phyloP scores from a whole-genome alignment of 2,797 vertebrate species.

The Sebastes diploproa region DNA sequence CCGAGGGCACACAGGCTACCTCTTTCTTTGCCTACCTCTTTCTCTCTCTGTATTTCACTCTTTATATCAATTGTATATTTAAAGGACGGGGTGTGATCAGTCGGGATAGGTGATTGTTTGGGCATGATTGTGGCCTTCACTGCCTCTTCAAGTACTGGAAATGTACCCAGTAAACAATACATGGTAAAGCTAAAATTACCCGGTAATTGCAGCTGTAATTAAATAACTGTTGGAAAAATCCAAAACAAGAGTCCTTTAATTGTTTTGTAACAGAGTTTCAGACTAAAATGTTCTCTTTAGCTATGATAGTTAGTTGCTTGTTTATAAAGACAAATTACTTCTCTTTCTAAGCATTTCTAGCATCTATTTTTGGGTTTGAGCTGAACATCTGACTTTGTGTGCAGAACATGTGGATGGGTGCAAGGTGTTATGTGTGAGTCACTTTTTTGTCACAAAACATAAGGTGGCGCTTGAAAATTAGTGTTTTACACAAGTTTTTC shows the following conservation, averaged over 20 bases:
- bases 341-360: neutral
- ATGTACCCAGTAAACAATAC: conserved; percentile 28
- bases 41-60: neutral
- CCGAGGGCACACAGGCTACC: conserved; percentile 52
- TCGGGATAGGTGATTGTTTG: conserved; percentile 73
- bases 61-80: conserved; percentile 76
- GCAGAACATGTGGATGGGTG: neutral
- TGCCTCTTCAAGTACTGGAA: neutral
- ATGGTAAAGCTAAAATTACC: neutral
- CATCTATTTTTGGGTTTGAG: neutral
- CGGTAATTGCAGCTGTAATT: conserved; percentile 22
- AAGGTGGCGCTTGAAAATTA: neutral
- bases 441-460: neutral
- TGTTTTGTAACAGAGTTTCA: neutral
- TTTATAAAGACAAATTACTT: neutral
- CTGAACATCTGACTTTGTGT: neutral
- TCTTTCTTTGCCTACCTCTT: conserved; percentile 29
- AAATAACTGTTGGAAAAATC: neutral
- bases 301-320: neutral
- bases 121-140: conserved; percentile 60
- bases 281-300: neutral
- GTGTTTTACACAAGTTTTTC: neutral
- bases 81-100: conserved; percentile 80
- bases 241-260: neutral
- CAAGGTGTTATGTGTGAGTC: neutral